A percentile compares a stretch with the other conserved stretches of the same genome.
These are phyloP conservation scores for Papilio glaucus DNA, from an alignment of 1,140 invertebrate genomes.

Conservation along the genomic window DNA sequence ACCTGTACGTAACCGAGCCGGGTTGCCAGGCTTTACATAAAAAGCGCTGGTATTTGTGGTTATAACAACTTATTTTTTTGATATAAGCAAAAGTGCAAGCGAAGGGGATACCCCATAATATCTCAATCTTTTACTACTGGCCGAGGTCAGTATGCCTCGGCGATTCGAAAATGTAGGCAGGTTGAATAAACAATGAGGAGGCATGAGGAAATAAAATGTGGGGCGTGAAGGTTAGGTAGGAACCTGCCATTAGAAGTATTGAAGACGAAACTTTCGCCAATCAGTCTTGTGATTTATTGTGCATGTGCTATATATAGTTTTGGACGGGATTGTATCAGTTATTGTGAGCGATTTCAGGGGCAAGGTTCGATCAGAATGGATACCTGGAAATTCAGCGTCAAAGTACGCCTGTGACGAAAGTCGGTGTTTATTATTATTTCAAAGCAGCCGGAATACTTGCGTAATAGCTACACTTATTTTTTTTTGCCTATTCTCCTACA, in stretches of 20 bases:
- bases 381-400: not conserved
- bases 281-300: too few species aligned
- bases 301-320: too few species aligned
- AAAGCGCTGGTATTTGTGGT: not conserved
- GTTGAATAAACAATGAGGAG: not conserved
- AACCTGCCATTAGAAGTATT: not conserved
- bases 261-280: not conserved
- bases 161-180: not conserved
- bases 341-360: not conserved
- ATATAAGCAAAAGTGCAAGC: not conserved
- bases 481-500: not conserved
- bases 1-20: too few species aligned
- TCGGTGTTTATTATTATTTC: not conserved
- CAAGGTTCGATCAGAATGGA: not conserved
- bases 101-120: not conserved
- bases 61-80: not conserved
- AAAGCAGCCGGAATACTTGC: not conserved
- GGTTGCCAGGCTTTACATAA: too few species aligned
- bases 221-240: not conserved
- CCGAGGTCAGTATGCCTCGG: not conserved
- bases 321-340: too few species aligned
- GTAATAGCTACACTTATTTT: conserved; percentile 23
- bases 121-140: too few species aligned
- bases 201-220: not conserved
- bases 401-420: not conserved